A percentile compares a stretch with the other conserved stretches of the same genome.
Evolutionary conservation across 2,797 vertebrate genomes (phyloP).

Genomic region (Molossus molossus): DNA sequence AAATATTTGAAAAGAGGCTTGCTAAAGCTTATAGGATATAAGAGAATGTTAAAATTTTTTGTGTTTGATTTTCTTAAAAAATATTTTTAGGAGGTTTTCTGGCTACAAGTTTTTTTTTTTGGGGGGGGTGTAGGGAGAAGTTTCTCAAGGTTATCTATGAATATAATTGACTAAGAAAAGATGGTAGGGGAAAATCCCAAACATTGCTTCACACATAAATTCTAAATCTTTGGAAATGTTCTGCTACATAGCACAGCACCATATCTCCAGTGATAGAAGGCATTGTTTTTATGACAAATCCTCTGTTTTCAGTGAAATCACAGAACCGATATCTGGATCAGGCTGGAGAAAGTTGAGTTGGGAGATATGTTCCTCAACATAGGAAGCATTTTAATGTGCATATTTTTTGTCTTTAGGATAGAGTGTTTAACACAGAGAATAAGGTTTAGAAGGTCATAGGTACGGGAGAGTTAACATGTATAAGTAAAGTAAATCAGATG

Average conservation of each 20-base stretch:
- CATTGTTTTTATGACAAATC: background rate
- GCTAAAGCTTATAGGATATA: background rate
- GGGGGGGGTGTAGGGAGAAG: background rate
- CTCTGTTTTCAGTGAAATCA: conserved; percentile 47
- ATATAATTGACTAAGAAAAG: conserved; percentile 28
- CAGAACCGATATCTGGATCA: background rate
- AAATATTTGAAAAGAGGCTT: background rate
- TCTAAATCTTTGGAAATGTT: background rate
- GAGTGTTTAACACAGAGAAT: background rate
- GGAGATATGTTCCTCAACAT: background rate
- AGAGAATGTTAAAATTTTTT: background rate
- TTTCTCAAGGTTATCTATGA: background rate
- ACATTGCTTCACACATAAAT: background rate
- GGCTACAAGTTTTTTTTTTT: background rate
- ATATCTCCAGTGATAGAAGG: background rate
- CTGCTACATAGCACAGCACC: background rate
- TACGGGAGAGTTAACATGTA: background rate
- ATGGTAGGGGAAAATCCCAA: background rate
- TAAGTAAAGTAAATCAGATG: background rate
- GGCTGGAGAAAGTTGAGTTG: background rate
- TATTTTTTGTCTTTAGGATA: background rate
- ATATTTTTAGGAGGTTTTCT: background rate
- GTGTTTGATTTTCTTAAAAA: background rate
- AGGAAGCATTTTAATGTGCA: background rate
- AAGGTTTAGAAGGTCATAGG: background rate